A percentile compares a stretch with the other conserved stretches of the same genome.
phyloP scores from a whole-genome alignment of 2,113 vertebrate genomes.

The Cyprinodon variegatus region DNA sequence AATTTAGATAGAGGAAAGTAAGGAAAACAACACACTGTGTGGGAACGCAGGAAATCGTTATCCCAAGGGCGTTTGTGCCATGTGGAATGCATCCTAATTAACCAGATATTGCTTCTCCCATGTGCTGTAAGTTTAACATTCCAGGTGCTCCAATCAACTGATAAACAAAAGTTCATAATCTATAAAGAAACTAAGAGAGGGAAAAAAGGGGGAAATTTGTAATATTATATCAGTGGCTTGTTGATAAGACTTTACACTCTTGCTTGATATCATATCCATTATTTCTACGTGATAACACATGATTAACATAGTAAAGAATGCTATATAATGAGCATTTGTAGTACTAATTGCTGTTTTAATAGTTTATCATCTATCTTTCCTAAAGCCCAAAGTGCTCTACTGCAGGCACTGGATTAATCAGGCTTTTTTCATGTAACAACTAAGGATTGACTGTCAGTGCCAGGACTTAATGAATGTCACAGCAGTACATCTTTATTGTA shows the following conservation, averaged over 20 bases:
- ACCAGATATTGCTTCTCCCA: slow-evolving; percentile 20
- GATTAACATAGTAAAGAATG: neutral
- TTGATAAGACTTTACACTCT: slow-evolving; percentile 33
- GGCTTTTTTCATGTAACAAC: neutral
- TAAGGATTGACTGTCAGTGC: neutral
- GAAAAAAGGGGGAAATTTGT: slow-evolving; percentile 29
- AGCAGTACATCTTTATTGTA: neutral
- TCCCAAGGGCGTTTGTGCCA: slow-evolving; percentile 38
- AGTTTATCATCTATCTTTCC: slow-evolving; percentile 3
- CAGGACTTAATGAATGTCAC: slow-evolving; percentile 14
- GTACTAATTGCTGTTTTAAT: slow-evolving; percentile 20
- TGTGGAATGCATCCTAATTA: slow-evolving; percentile 8
- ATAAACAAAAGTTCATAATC: slow-evolving; percentile 78
- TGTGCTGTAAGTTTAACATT: slow-evolving; percentile 68
- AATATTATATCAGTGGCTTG: slow-evolving; percentile 64
- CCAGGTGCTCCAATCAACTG: slow-evolving; percentile 71
- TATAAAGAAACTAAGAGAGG: slow-evolving; percentile 65
- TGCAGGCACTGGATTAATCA: neutral
- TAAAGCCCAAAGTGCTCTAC: neutral
- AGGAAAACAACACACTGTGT: neutral
- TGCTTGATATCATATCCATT: slow-evolving; percentile 25
- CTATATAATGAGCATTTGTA: slow-evolving; percentile 9
- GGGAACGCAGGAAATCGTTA: slow-evolving; percentile 7
- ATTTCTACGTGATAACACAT: slow-evolving; percentile 25
- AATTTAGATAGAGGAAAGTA: neutral